phyloP scores from a whole-genome alignment of 2,888 invertebrate genomes.

The Nephrotoma appendiculata region DNA sequence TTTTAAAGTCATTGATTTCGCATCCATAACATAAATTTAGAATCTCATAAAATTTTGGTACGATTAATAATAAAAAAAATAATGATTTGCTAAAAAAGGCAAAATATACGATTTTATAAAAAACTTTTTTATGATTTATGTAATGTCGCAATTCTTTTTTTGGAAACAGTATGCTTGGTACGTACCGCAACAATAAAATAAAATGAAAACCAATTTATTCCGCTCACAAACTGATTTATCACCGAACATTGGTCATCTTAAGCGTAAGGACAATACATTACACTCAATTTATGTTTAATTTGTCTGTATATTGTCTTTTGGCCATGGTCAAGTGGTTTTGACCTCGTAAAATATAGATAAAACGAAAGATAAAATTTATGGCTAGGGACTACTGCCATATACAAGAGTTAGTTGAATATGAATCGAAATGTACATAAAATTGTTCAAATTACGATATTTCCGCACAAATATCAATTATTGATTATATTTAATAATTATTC shows the following conservation, averaged over 20 bases:
- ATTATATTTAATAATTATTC: too few relatives aligned
- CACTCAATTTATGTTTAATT: not conserved
- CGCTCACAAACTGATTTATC: not conserved
- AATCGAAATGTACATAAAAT: too few relatives aligned
- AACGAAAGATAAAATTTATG: not conserved
- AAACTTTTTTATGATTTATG: not conserved
- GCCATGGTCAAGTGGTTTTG: not conserved
- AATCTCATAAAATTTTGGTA: not conserved
- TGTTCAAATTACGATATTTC: too few relatives aligned
- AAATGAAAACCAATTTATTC: not conserved
- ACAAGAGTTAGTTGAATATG: too few relatives aligned
- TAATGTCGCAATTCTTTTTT: not conserved
- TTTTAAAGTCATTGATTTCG: not conserved
- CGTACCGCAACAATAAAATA: not conserved
- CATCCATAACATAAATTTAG: not conserved
- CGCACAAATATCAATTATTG: too few relatives aligned
- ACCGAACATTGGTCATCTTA: not conserved
- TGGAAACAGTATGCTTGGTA: not conserved
- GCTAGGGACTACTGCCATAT: too few relatives aligned
- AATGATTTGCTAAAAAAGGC: not conserved
- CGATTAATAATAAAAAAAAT: not conserved
- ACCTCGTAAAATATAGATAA: not conserved
- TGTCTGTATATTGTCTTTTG: not conserved
- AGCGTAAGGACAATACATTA: not conserved
- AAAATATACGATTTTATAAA: not conserved